Base-by-base conservation (phyloP, 1,140 invertebrate genomes). In the Mya arenaria region DNA sequence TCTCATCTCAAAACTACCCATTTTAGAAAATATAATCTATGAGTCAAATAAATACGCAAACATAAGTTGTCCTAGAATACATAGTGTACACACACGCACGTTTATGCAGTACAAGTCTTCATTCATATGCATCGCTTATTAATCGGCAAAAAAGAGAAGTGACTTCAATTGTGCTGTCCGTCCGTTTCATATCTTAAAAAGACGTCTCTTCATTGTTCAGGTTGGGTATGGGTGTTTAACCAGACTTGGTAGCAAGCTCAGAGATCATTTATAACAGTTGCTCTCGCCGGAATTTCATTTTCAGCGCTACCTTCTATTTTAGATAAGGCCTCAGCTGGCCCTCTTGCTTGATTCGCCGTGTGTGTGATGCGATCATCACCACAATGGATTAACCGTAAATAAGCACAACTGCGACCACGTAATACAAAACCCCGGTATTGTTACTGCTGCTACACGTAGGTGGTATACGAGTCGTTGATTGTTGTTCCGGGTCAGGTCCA, bases 291-390 rank as follows among this genome's bases (percentile, higher is more conserved):
- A 89, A 89, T 19, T 88, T 88, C 81, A 90, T 91, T 36, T 89
- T 68, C 1, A 91, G 83, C 13, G 85, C 55, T 6, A 89, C 87
- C 90, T 91, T 92, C 84, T 92, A 90, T 75, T 92, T 92, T 1
- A 92, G 69, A 68, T 92, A 92, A 15, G 83, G 86, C 55, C 89
- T 74, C 19, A 92, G 84, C 66, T 91, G 89, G 32, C 85, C 90
- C 83, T 92, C 91, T 82, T 90, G 88, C 69, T 91, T 90, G 75
- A 92, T 92, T 77, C 90, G 90, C 30, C 90, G 84, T 37, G 91
- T 91, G 84, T 92, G 91, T 15, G 91, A 92, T 1, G 91, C 90
- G 30, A 92, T 92, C 91, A 92, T 91, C 90, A 92, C 90, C 5
- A 92, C 90, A 44, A 92, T 92, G 23, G 91, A 92, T 13, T 91